These are phyloP conservation scores for Varanus komodoensis DNA, from an alignment of 2,113 vertebrate genomes.

Conservation along the genomic window DNA sequence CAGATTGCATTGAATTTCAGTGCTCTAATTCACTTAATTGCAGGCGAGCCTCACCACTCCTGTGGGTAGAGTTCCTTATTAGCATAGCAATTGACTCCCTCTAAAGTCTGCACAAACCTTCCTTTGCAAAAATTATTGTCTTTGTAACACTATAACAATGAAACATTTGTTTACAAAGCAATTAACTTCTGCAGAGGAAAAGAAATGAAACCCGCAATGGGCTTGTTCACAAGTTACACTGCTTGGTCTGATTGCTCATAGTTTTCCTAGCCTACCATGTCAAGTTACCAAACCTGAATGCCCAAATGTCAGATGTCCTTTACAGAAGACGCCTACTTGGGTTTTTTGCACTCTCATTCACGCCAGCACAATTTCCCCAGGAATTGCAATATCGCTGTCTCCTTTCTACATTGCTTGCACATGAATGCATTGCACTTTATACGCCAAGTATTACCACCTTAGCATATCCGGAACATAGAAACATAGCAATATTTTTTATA, in stretches of 20 bases:
- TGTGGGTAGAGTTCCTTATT: conserved; percentile 44
- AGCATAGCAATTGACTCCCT: conserved; percentile 42
- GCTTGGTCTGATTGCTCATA: background rate
- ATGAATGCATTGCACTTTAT: background rate
- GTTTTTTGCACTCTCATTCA: background rate
- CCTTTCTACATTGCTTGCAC: background rate
- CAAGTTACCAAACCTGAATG: background rate
- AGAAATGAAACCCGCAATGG: conserved; percentile 20
- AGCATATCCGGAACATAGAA: background rate
- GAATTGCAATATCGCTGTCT: background rate
- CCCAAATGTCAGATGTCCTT: background rate
- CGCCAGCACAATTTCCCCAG: background rate
- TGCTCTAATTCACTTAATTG: conserved; percentile 44
- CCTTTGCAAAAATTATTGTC: conserved; percentile 32
- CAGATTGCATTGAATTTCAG: conserved; percentile 33
- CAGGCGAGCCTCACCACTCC: conserved; percentile 38
- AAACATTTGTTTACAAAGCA: conserved; percentile 36
- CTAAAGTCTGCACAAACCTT: conserved; percentile 26
- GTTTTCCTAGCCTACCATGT: background rate
- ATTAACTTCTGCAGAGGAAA: conserved; percentile 21
- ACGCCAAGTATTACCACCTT: background rate
- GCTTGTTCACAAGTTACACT: conserved; percentile 32
- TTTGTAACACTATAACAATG: conserved; percentile 29
- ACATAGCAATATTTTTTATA: too few species aligned
- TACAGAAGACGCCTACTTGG: background rate